phyloP scores from a whole-genome alignment of 64 coral and sea anemone genomes.

The Cladopsammia gracilis region DNA sequence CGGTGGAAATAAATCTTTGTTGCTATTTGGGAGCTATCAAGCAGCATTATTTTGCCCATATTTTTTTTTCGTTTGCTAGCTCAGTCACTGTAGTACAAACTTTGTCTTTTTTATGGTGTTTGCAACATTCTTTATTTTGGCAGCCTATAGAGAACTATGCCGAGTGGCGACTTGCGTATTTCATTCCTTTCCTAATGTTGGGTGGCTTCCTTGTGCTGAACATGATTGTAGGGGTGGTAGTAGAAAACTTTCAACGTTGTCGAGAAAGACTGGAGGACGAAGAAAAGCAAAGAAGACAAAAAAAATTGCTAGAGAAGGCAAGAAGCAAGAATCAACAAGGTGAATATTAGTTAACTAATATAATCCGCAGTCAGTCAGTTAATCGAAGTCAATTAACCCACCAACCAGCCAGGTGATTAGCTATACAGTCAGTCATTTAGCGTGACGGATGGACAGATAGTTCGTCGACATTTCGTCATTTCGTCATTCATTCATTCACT shows the following conservation, averaged over 20 bases:
- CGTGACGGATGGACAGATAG: no score
- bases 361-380: no score
- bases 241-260: constrained; percentile 97
- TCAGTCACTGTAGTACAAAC: no score
- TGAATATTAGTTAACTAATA: not conserved
- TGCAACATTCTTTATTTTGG: not conserved
- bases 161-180: constrained; percentile 95
- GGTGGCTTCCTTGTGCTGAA: constrained; percentile 97
- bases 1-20: no score
- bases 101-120: not conserved
- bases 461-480: no score
- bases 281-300: constrained; percentile 48
- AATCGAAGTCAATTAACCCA: not conserved
- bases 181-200: constrained; percentile 89
- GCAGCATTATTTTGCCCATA: no score
- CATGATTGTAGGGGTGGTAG: constrained; percentile 98
- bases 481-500: no score
- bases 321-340: constrained; percentile 18
- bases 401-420: no score
- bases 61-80: no score
- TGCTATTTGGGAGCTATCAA: no score
- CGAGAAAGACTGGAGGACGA: constrained; percentile 86
- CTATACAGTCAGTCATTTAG: not conserved
- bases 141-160: constrained; percentile 89
- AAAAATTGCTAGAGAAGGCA: constrained; percentile 29